Conservation (phyloP, 2,888 invertebrate genomes). For the Gandaritis pyraliata region DNA sequence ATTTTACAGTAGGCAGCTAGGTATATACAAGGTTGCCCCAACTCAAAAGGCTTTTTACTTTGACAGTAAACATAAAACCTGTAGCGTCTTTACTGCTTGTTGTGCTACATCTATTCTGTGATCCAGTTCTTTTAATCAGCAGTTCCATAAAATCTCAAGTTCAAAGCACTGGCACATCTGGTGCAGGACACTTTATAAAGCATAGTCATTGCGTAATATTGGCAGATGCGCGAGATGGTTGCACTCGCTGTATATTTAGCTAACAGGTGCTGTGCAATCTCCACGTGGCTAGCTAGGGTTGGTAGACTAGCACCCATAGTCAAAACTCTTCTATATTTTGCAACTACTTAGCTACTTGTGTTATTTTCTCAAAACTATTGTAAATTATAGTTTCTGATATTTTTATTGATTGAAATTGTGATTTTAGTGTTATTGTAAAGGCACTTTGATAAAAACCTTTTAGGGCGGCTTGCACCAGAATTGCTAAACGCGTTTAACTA, state of each 20-base stretch:
- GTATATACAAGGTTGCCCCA: too few relatives aligned
- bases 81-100: slow-evolving; percentile 12
- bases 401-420: too few relatives aligned
- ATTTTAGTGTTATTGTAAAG: too few relatives aligned
- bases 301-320: slow-evolving; percentile 23
- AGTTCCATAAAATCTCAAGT: slow-evolving; percentile 54
- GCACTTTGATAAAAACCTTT: too few relatives aligned
- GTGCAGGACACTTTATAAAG: slow-evolving; percentile 66
- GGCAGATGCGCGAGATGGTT: slow-evolving; percentile 80
- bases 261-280: slow-evolving; percentile 70
- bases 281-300: slow-evolving; percentile 72
- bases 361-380: too few relatives aligned
- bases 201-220: slow-evolving; percentile 76
- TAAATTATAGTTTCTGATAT: too few relatives aligned
- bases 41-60: too few relatives aligned
- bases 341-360: too few relatives aligned
- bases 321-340: too few relatives aligned
- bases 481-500: too few relatives aligned
- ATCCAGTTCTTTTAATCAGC: slow-evolving; percentile 35
- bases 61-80: background rate
- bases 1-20: too few relatives aligned
- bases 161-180: slow-evolving; percentile 73
- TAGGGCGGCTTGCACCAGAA: too few relatives aligned
- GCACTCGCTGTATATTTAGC: slow-evolving; percentile 71
- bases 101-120: slow-evolving; percentile 8